Evolutionary conservation across 2,888 invertebrate species (phyloP), one percentile per base, ranked within the genome.

Genomic region (Odontocerum albicorne): DNA sequence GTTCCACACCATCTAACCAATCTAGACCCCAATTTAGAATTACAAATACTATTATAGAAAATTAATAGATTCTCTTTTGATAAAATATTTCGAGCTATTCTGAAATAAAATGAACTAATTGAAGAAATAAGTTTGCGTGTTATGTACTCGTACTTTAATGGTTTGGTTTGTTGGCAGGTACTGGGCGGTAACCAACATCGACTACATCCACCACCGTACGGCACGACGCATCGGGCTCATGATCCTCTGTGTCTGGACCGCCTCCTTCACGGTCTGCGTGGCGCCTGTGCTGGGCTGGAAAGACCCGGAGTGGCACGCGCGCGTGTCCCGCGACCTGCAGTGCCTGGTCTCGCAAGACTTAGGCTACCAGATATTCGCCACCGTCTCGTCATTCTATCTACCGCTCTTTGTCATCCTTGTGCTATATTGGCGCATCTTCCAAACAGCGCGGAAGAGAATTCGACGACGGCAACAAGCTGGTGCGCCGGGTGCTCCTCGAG

Each of bases 101-200:
- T n/a, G 3, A 16, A 17, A 16, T 16, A 17, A 38, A 17, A 13
- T 4, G 38, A 16, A 13, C 10, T 12, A 27, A 31, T 31, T 31
- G n/a, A 4, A 31, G 31, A 31, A n/a, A n/a, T n/a, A 2, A 3
- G 12, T 45, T 33, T n/a, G n/a, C n/a, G n/a, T n/a, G n/a, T n/a
- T n/a, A n/a, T n/a, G n/a, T n/a, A n/a, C n/a, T n/a, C n/a, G n/a
- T n/a, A n/a, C n/a, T n/a, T n/a, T n/a, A n/a, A n/a, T n/a, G 10
- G n/a, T 33, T 44, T 52, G 31, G 16, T 32, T 10, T 56, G 7
- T 22, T 51, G 39, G 17, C 70, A 86, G 90, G 72, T 94, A 90
- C 73, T 92, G 92, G 91, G 91, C 92, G 60, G 92, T 95, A 64
- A 94, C 94, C 57, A 88, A 90, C 70, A 88, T 92, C 64, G 90